Percentiles rank a stretch among this genome's conserved stretches.
Conservation (phyloP, 2,113 vertebrate genomes). For the Nycticorax nycticorax region DNA sequence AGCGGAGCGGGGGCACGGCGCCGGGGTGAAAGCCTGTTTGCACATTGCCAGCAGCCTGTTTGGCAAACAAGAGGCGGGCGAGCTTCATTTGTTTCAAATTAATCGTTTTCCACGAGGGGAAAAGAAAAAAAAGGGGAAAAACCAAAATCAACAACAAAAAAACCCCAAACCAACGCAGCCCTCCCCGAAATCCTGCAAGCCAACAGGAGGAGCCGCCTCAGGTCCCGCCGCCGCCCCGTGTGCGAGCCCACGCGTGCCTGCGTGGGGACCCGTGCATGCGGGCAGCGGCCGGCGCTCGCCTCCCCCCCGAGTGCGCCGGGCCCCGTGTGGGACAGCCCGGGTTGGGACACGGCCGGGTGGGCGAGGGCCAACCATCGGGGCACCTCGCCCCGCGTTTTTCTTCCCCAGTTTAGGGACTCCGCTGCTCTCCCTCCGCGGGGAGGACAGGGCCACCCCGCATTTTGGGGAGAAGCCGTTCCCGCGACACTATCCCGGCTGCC, state of each 20-base stretch:
- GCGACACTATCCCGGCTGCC: neutral
- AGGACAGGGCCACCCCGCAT: neutral
- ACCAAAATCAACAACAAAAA: too few relatives aligned
- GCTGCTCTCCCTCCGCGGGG: too few relatives aligned
- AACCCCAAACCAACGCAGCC: too few relatives aligned
- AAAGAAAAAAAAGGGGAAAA: neutral
- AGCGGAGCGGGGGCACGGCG: neutral
- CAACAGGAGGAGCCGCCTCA: neutral
- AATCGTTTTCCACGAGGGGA: neutral
- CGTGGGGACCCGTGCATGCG: neutral
- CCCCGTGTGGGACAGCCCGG: neutral
- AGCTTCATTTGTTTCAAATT: constrained; percentile 28
- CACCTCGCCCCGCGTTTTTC: neutral
- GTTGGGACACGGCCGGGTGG: neutral
- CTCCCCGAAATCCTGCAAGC: neutral
- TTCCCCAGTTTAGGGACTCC: too few relatives aligned
- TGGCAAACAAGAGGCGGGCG: constrained; percentile 44
- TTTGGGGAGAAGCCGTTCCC: neutral
- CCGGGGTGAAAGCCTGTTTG: constrained; percentile 20
- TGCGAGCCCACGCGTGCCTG: neutral
- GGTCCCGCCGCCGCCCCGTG: neutral
- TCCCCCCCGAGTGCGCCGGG: too few relatives aligned
- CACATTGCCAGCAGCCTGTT: constrained; percentile 45
- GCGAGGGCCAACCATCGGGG: neutral
- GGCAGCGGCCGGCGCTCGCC: neutral